phyloP scores from a whole-genome alignment of 2,888 invertebrate genomes.

The Creontiades dilutus region DNA sequence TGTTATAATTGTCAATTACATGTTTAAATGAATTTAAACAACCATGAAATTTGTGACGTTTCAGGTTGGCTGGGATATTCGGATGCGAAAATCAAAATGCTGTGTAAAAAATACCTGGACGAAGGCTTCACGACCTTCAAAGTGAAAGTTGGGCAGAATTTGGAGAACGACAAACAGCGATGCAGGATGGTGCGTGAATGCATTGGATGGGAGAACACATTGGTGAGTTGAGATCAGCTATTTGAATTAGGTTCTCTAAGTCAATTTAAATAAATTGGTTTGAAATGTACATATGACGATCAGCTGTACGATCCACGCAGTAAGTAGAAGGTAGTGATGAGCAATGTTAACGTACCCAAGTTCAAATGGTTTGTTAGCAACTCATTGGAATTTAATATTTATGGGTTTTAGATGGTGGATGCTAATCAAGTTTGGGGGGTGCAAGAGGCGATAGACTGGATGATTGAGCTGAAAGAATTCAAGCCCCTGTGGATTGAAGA shows the following conservation, averaged over 20 bases:
- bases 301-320: no score
- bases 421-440: conserved; percentile 95
- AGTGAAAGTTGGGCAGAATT: conserved; percentile 91
- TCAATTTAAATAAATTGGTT: no score
- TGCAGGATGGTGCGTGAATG: conserved; percentile 86
- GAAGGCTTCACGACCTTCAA: conserved; percentile 91
- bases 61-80: conserved; percentile 92
- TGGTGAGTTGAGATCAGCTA: conserved; percentile 82
- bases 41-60: not conserved
- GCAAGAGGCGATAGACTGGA: conserved; percentile 90
- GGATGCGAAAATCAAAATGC: conserved; percentile 85
- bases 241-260: no score
- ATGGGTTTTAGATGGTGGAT: conserved; percentile 86
- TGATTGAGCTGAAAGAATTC: conserved; percentile 86
- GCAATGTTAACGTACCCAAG: no score
- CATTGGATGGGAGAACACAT: conserved; percentile 86
- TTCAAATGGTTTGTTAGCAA: no score
- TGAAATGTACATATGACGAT: no score
- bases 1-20: no score
- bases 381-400: no score
- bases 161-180: conserved; percentile 87
- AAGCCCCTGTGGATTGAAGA: conserved; percentile 94
- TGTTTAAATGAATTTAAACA: no score
- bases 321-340: no score
- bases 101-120: conserved; percentile 86